Evolutionary conservation across 1,140 invertebrate genomes (phyloP), one percentile per base, ranked within the genome.

Genomic region (Drosophila subobscura): DNA sequence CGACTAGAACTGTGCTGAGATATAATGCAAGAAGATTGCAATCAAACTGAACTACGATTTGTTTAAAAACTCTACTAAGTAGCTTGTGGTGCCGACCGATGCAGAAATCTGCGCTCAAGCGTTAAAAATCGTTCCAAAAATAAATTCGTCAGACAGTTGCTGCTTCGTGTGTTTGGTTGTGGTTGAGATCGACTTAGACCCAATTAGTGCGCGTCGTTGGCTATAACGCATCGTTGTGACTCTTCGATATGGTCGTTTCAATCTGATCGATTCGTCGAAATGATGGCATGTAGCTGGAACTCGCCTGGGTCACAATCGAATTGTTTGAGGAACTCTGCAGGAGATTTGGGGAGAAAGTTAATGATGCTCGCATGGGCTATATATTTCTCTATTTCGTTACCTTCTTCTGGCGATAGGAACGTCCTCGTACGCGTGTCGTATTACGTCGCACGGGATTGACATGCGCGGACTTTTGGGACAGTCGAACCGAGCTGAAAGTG

Each of bases 401-500:
- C 90, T 91, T 91, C 52, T 91, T 91, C 50, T 91, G 90, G n/a
- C 89, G 76, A 77, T 92, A 92, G 37, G 91, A 91, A 33, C 91
- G 77, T 56, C 64, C 91, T 5, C 91, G 91, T 3, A 92, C 92
- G 33, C 93, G 81, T 3, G 93, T 93, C 7, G 93, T 93, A 71
- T 93, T 93, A 16, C 93, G 79, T 4, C 93, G 72, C 10, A 93
- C 91, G 14, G 92, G 93, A 79, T 92, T 92, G 2, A 88, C 72
- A 59, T 89, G 61, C 65, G 88, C 79, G 64, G 91, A 76, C 88
- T 90, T 92, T 33, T 91, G 92, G 1, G 93, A 92, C 0, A 93
- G 83, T 10, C 93, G 90, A 73, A 93, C 93, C 1, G 93, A 93
- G 64, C 93, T 93, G 67, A 93, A 93, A 4, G 92, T 93, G 50